A percentile compares a stretch with the other conserved stretches of the same genome.
Evolutionary conservation across 2,797 vertebrate genomes (phyloP).

Genomic region (Semotilus atromaculatus): DNA sequence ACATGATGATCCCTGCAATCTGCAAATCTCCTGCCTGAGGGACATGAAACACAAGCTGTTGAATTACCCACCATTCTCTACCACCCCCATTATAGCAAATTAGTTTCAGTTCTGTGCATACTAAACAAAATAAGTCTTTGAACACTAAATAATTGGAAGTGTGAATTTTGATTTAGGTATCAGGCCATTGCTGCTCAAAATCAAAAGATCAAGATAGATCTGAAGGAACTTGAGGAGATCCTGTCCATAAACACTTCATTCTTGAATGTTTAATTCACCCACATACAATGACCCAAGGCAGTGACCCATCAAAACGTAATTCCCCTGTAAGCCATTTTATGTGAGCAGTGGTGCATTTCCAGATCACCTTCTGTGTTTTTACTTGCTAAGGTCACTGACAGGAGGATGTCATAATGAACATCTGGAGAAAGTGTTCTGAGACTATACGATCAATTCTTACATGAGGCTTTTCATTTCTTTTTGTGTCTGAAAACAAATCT

Average conservation of each 20-base stretch:
- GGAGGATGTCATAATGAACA: conserved; percentile 36
- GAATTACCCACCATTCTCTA: conserved; percentile 11
- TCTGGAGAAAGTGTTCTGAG: conserved; percentile 45
- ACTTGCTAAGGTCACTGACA: conserved; percentile 26
- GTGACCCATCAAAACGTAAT: conserved; percentile 46
- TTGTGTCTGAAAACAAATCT: background rate
- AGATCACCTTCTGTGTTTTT: conserved; percentile 26
- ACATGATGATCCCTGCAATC: conserved; percentile 9
- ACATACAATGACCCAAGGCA: conserved; percentile 61
- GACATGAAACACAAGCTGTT: conserved; percentile 34
- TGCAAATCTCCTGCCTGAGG: conserved; percentile 5
- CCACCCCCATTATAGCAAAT: background rate
- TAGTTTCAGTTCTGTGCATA: background rate
- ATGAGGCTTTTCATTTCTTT: background rate
- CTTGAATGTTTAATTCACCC: conserved; percentile 36
- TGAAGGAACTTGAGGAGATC: background rate
- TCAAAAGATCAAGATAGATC: background rate
- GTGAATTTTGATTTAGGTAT: background rate
- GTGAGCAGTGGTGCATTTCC: conserved; percentile 1
- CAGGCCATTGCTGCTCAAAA: background rate
- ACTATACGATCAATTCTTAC: background rate
- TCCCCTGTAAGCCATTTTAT: conserved; percentile 61
- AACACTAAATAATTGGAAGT: background rate
- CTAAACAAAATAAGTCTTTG: background rate
- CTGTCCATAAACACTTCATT: conserved; percentile 29